These are phyloP conservation scores for Aptenodytes forsteri DNA, from an alignment of 2,113 vertebrate species.

Conservation along the genomic window DNA sequence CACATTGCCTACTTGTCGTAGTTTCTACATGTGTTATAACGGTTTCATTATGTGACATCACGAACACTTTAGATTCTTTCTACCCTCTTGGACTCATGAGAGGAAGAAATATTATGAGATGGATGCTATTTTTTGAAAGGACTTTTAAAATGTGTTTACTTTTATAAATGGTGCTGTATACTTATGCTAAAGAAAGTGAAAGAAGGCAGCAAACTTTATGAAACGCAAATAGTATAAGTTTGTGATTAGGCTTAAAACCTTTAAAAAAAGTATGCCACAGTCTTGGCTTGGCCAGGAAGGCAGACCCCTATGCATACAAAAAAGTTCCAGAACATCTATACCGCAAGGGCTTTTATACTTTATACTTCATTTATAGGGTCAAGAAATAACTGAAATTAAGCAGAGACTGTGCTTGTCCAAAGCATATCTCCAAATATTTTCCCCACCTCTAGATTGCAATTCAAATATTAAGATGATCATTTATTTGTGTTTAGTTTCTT, in stretches of 20 bases:
- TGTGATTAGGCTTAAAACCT: not conserved
- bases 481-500: not conserved
- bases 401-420: fast-evolving
- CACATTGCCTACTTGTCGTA: not conserved
- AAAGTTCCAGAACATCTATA: not conserved
- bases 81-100: not conserved
- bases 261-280: not conserved
- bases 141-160: not conserved
- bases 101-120: not conserved
- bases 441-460: not conserved
- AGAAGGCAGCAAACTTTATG: not conserved
- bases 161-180: not conserved
- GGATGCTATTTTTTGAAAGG: not conserved
- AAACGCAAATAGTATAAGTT: not conserved
- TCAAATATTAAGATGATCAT: not conserved
- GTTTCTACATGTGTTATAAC: not conserved
- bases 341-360: not conserved
- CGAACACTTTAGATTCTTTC: not conserved
- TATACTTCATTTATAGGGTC: not conserved
- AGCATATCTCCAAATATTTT: not conserved
- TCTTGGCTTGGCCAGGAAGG: not conserved
- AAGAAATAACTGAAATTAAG: not conserved
- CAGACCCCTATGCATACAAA: not conserved
- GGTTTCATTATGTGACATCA: not conserved
- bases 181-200: not conserved